phyloP scores from a whole-genome alignment of 2,797 vertebrate species.

The Calcarius lapponicus region DNA sequence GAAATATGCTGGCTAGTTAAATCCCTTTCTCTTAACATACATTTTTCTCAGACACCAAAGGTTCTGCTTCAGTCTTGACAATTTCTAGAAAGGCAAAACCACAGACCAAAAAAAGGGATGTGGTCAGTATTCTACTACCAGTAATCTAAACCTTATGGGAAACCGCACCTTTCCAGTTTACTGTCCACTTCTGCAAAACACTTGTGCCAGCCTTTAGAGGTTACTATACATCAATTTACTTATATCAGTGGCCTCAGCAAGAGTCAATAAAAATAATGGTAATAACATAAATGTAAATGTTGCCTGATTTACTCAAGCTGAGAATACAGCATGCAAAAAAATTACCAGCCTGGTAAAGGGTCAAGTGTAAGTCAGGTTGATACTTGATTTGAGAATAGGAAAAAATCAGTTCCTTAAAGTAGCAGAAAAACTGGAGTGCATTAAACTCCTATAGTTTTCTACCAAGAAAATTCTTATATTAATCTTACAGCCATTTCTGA shows the following conservation, averaged over 20 bases:
- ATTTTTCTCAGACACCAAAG: constrained; percentile 18
- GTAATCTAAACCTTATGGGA: constrained; percentile 71
- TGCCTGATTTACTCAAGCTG: not conserved
- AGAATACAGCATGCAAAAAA: not conserved
- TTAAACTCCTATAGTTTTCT: not conserved
- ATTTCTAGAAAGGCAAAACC: constrained; percentile 71
- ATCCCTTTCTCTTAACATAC: not conserved
- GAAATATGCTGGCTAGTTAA: constrained; percentile 40
- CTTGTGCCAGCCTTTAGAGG: constrained; percentile 29
- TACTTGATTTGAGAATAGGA: not conserved
- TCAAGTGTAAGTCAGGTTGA: not conserved
- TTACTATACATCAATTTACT: constrained; percentile 33
- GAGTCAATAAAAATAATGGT: not conserved
- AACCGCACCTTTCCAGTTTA: constrained; percentile 64
- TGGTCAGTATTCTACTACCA: constrained; percentile 63
- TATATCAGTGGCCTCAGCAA: not conserved
- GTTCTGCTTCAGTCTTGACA: constrained; percentile 6
- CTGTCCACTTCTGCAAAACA: constrained; percentile 50
- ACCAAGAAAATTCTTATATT: not conserved
- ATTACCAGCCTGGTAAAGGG: not conserved
- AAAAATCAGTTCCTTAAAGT: not conserved
- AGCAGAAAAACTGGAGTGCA: not conserved
- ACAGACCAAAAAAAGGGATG: constrained; percentile 52
- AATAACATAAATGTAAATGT: not conserved
- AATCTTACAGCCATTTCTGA: not conserved